Base-by-base conservation (phyloP, 1,140 invertebrate genomes). In the Drosophila nikananu region DNA sequence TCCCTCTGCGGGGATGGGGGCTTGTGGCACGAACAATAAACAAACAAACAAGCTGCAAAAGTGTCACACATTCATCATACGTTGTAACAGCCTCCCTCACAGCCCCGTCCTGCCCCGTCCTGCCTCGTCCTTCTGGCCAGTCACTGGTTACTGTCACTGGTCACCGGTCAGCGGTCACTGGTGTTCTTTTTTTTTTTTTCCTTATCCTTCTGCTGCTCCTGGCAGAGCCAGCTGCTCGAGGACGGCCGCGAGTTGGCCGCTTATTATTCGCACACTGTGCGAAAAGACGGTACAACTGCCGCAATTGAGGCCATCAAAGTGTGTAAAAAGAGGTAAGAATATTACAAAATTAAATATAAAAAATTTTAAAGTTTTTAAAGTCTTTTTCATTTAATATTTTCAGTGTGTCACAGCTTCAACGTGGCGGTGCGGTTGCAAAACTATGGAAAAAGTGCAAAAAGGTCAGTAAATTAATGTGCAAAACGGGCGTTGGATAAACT, bases 381-480 rank as follows among this genome's bases (percentile, higher is more conserved):
- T 5, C 6, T 15, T 46, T 46, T 23, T 6, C 21, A 15, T 17
- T 7, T 0, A 9, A 9, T 4, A 21, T 49, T 49, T 17, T 17
- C 25, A 49, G 63, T 67, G 30, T 67, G 15, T 2, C 8, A 37
- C 21, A 10, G 32, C 52, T 55, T 37, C 17, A 55, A 55, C 30
- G n/a, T 27, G 41, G 35, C 35, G 60, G 71, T 51, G 71, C 58
- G 59, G 66, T 54, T 59, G 54, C 59, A 65, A 65, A 87, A 87
- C 83, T 89, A 83, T 87, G 77, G 54, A 61, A 83, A 80, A 87
- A 83, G 67, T 80, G 74, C 80, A 87, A 83, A 87, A 83, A 87
- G 83, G 84, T 87, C 84, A 89, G 81, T 87, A 89, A 87, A 87
- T 89, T 89, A 87, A 87, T 87, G 84, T 89, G 84, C 80, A 87